phyloP scores from a whole-genome alignment of 2,797 vertebrate species.

The Eupleurogrammus muticus region DNA sequence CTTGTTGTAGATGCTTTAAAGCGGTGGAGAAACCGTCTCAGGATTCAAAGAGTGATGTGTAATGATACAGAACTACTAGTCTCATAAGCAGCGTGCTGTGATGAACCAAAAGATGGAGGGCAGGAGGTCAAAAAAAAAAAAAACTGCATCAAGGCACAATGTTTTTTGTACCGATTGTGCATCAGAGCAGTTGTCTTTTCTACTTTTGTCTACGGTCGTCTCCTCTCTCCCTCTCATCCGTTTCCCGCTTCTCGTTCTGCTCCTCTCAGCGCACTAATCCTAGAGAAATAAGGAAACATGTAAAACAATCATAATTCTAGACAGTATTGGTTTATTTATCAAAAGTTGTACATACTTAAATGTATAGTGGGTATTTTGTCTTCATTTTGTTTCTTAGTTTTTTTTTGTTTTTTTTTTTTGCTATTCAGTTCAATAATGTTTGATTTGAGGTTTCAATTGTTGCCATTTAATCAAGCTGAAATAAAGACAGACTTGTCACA shows the following conservation, averaged over 20 bases:
- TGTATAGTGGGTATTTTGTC: slow-evolving; percentile 89
- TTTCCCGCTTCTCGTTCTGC: slow-evolving; percentile 36
- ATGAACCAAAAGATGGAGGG: slow-evolving; percentile 29
- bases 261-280: slow-evolving; percentile 58
- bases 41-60: slow-evolving; percentile 48
- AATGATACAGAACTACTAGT: slow-evolving; percentile 47
- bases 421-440: slow-evolving; percentile 59
- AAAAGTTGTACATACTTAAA: slow-evolving; percentile 93
- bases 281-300: slow-evolving; percentile 56
- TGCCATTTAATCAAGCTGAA: slow-evolving; percentile 78
- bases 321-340: slow-evolving; percentile 96
- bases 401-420: slow-evolving; percentile 67
- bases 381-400: slow-evolving; percentile 84
- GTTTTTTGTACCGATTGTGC: slow-evolving; percentile 16
- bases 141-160: slow-evolving; percentile 29
- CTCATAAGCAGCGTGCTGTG: slow-evolving; percentile 50
- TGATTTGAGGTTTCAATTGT: slow-evolving; percentile 75
- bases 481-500: slow-evolving; percentile 71
- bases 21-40: slow-evolving; percentile 51
- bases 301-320: slow-evolving; percentile 74
- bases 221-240: slow-evolving; percentile 30
- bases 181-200: slow-evolving; percentile 23
- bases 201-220: slow-evolving; percentile 13
- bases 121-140: slow-evolving; percentile 18
- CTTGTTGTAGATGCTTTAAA: slow-evolving; percentile 55